Evolutionary conservation across 1,140 invertebrate genomes (phyloP).

Genomic region (Sitobion miscanthi): DNA sequence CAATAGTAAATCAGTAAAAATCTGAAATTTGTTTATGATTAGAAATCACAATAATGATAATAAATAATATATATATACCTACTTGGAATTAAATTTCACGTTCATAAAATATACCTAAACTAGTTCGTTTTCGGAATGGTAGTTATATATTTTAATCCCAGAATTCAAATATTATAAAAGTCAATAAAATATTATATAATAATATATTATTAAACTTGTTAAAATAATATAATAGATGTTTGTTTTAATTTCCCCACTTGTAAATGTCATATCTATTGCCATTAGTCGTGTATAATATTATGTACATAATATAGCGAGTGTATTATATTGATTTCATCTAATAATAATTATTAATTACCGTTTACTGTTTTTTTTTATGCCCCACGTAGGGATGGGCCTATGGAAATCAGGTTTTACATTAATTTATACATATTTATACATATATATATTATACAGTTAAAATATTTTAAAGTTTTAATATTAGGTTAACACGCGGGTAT

Average conservation of each 20-base stretch:
- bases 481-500: neutral
- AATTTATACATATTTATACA: constrained; percentile 26
- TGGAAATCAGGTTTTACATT: constrained; percentile 55
- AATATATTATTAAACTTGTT: too few relatives aligned
- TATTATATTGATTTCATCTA: neutral
- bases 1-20: neutral
- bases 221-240: constrained; percentile 1
- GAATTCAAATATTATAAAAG: too few relatives aligned
- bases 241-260: neutral
- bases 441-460: constrained; percentile 6
- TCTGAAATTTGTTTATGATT: neutral
- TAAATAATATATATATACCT: neutral
- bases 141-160: too few relatives aligned
- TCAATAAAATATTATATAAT: too few relatives aligned
- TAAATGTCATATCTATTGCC: neutral
- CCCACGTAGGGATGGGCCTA: constrained; percentile 56
- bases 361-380: constrained; percentile 45
- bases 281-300: constrained; percentile 13
- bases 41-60: neutral
- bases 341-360: constrained; percentile 29
- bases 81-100: neutral
- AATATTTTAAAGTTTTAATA: constrained; percentile 12
- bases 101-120: neutral
- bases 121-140: too few relatives aligned
- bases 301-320: constrained; percentile 6